Evolutionary conservation across 2,888 invertebrate genomes (phyloP).

Genomic region (Portevinia maculata): DNA sequence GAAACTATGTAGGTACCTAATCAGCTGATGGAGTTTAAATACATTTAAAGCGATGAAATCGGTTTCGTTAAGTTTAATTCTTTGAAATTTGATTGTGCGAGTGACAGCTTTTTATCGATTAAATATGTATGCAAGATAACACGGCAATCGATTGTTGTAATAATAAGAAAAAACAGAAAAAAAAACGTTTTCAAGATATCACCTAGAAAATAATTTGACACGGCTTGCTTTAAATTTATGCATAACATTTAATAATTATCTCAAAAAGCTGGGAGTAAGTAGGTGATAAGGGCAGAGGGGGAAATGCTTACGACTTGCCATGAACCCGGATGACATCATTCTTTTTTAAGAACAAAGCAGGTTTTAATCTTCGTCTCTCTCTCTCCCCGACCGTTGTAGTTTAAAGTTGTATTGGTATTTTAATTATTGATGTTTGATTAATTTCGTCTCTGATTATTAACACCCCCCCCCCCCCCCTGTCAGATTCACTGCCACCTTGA

Average conservation of each 20-base stretch:
- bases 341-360: conserved; percentile 72
- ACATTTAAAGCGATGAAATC: conserved; percentile 4
- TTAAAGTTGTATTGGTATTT: conserved; percentile 14
- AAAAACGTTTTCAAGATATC: conserved; percentile 29
- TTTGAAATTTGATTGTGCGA: not conserved
- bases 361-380: conserved; percentile 59
- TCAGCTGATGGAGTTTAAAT: conserved; percentile 45
- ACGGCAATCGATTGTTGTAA: conserved; percentile 42
- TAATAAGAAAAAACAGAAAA: conserved; percentile 14
- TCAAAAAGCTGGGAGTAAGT: conserved; percentile 33
- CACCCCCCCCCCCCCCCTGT: not conserved
- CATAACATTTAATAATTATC: conserved; percentile 57
- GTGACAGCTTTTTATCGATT: conserved; percentile 26
- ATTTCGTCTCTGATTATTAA: conserved; percentile 20
- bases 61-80: conserved; percentile 31
- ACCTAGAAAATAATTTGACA: conserved; percentile 39
- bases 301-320: conserved; percentile 67
- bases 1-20: conserved; percentile 45
- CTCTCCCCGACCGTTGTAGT: conserved; percentile 25
- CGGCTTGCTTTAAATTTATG: conserved; percentile 55
- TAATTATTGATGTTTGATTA: conserved; percentile 57
- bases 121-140: conserved; percentile 35
- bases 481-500: not conserved
- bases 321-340: conserved; percentile 73
- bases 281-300: conserved; percentile 20